phyloP scores from a whole-genome alignment of 2,113 vertebrate genomes.

The Astatoreochromis straeleni region DNA sequence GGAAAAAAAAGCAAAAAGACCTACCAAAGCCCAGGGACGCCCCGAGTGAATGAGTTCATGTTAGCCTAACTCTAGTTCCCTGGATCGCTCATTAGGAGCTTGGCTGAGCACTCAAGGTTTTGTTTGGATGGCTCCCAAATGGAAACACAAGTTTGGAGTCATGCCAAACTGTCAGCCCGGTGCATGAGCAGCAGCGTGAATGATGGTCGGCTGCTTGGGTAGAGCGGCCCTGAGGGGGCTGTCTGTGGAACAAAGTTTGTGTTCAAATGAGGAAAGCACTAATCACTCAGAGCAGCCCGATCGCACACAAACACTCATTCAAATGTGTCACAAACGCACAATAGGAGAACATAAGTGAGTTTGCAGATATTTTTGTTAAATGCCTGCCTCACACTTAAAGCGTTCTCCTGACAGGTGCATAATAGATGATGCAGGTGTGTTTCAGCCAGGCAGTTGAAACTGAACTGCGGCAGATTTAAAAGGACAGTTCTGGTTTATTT shows the following conservation, averaged over 20 bases:
- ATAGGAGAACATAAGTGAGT: neutral
- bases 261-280: conserved; percentile 5
- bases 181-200: conserved; percentile 51
- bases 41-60: conserved; percentile 51
- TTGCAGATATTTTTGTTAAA: neutral
- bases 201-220: conserved; percentile 21
- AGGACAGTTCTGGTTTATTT: neutral
- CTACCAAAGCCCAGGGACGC: neutral
- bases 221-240: neutral
- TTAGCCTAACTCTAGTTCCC: conserved; percentile 21
- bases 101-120: conserved; percentile 53
- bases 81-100: conserved; percentile 55
- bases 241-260: conserved; percentile 1
- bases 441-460: neutral
- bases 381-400: neutral
- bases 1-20: neutral
- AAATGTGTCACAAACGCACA: neutral
- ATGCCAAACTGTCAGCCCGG: conserved; percentile 47
- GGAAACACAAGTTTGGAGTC: conserved; percentile 59
- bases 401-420: neutral
- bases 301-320: neutral
- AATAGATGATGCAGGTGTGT: neutral
- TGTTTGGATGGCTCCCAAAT: conserved; percentile 68
- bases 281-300: conserved; percentile 14
- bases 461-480: neutral